Conservation (phyloP, 2,888 invertebrate species). For the Hypercompe scribonia region DNA sequence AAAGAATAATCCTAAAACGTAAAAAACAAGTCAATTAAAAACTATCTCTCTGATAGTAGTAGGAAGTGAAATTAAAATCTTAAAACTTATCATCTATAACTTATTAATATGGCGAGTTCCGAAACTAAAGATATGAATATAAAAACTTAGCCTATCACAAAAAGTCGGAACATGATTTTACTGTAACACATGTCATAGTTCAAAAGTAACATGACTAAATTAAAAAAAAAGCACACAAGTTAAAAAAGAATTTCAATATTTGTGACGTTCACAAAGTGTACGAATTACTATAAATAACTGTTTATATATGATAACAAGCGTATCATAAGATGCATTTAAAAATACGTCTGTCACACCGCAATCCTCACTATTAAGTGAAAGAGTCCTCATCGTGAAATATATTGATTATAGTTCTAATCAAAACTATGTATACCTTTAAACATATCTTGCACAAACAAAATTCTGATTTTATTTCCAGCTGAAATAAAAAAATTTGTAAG, state of each 20-base stretch:
- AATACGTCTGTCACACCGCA: neutral
- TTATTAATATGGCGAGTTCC: constrained; percentile 38
- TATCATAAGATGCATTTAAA: neutral
- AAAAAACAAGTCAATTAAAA: neutral
- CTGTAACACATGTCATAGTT: neutral
- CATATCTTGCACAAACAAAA: neutral
- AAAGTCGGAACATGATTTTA: constrained; percentile 5
- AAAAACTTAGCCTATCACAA: constrained; percentile 5
- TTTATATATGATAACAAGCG: neutral
- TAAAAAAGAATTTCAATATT: neutral
- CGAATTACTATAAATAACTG: neutral
- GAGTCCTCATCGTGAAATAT: neutral
- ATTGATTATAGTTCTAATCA: neutral
- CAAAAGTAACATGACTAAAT: neutral
- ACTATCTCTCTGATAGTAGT: neutral
- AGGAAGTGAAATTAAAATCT: constrained; percentile 4
- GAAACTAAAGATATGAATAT: neutral
- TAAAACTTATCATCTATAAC: constrained; percentile 8
- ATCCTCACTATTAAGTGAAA: neutral
- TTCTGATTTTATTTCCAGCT: neutral
- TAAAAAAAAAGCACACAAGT: neutral
- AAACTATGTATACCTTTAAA: neutral
- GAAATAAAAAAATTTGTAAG: neutral
- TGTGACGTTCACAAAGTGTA: constrained; percentile 4
- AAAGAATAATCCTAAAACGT: neutral